Base-by-base conservation (phyloP, 2,888 invertebrate species). In the Drosophila longiperda region DNA sequence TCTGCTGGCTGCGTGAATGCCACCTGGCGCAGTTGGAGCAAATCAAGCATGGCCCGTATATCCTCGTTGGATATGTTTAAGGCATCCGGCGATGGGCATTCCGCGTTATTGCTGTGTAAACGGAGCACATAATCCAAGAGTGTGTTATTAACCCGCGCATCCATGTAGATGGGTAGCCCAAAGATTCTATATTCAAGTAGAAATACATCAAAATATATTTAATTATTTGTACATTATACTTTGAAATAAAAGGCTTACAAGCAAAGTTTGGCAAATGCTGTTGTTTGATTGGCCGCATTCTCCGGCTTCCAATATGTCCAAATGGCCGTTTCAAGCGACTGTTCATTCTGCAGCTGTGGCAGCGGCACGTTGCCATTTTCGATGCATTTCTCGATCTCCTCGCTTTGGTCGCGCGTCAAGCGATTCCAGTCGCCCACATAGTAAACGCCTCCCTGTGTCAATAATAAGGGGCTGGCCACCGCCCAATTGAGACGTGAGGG, bases 361-460 rank as follows among this genome's bases (percentile, higher is more conserved):
- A 75, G 70, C 3, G 57, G 82, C 26, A 89, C 72, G 1, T 66
- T 62, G 8, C 82, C 80, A n/a, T 82, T 86, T 26, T 92, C 91
- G 6, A 92, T 70, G 5, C 77, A 81, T 52, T 91, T 91, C 29
- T 92, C 84, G 20, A 92, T 73, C 50, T 87, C 87, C 2, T 89
- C 86, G 3, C 73, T 53, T 9, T 83, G 81, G 5, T 81, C 62
- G 20, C 82, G 53, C 38, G 91, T 84, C 17, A 92, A 55, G 8
- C 90, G 77, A 11, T 88, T 85, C 93, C 93, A 93, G 73, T 93
- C 93, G 2, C 93, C 93, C 0, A 90, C 85, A 71, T 90, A 92
- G 66, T 91, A 93, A 2, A 93, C 91, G 1, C 93, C 93, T 48
- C 91, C 90, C 48, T 87, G 87, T 2, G 93, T 93, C 75, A 93